These are phyloP conservation scores for Sipha maydis DNA, from an alignment of 2,888 invertebrate species.

Conservation along the genomic window DNA sequence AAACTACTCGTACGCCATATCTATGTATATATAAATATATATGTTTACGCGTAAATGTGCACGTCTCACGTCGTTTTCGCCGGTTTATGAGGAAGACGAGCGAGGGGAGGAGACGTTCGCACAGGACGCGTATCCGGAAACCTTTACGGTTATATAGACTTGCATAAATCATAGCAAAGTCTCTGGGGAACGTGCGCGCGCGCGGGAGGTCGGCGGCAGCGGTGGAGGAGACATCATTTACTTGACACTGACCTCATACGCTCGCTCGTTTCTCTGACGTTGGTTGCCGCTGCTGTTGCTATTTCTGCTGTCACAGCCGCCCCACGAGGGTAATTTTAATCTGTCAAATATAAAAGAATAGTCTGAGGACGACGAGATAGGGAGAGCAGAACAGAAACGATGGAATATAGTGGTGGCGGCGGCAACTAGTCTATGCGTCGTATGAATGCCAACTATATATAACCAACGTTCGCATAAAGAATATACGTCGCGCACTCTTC, in stretches of 20 bases:
- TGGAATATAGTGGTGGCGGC: neutral
- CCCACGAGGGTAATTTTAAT: conserved; percentile 62
- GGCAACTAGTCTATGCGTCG: neutral
- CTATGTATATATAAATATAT: neutral
- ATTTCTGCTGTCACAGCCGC: conserved; percentile 49
- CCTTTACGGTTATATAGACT: conserved; percentile 56
- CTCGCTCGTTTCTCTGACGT: conserved; percentile 16
- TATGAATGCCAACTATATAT: neutral
- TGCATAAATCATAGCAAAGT: conserved; percentile 60
- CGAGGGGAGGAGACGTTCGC: neutral
- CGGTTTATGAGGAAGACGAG: neutral
- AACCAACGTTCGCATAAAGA: too few relatives aligned
- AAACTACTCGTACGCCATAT: neutral
- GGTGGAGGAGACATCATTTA: conserved; percentile 58
- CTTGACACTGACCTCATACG: conserved; percentile 60
- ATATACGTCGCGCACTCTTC: neutral
- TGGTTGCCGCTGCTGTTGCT: neutral
- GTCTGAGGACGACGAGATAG: neutral
- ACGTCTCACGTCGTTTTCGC: conserved; percentile 36
- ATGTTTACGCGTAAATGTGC: neutral
- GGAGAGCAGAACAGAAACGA: too few relatives aligned
- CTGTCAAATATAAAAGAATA: conserved; percentile 57
- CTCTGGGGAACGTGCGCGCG: conserved; percentile 35
- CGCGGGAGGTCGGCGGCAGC: neutral
- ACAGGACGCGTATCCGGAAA: conserved; percentile 21